Conservation (phyloP, 2,888 invertebrate species). For the Macrosoma leucophasiata region DNA sequence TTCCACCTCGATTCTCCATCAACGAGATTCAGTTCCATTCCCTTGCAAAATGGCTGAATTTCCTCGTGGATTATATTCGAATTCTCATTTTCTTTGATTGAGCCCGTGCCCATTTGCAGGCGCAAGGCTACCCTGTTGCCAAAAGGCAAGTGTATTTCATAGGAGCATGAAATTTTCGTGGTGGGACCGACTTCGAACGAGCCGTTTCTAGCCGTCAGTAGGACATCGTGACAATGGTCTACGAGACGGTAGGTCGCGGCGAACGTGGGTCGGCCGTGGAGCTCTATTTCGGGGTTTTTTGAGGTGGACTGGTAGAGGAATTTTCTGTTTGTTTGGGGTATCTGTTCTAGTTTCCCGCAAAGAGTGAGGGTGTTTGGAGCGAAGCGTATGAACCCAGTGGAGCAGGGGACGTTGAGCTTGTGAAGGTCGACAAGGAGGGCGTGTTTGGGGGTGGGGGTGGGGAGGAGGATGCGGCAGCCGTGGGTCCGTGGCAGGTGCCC, state of each 20-base stretch:
- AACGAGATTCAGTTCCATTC: constrained; percentile 73
- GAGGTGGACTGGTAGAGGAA: constrained; percentile 72
- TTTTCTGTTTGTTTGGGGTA: constrained; percentile 73
- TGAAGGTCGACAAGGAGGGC: constrained; percentile 80
- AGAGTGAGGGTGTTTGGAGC: constrained; percentile 66
- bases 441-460: constrained; percentile 52
- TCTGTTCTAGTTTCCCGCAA: constrained; percentile 84
- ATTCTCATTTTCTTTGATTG: constrained; percentile 47
- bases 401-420: constrained; percentile 82
- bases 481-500: constrained; percentile 67
- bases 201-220: constrained; percentile 78
- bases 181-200: constrained; percentile 79
- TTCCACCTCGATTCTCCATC: constrained; percentile 76
- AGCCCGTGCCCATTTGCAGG: constrained; percentile 74
- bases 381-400: constrained; percentile 76
- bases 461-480: constrained; percentile 75
- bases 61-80: constrained; percentile 58
- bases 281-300: constrained; percentile 69
- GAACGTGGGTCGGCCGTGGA: constrained; percentile 80
- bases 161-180: constrained; percentile 78
- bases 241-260: constrained; percentile 79
- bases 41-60: constrained; percentile 61
- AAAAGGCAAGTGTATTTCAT: constrained; percentile 81
- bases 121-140: constrained; percentile 80
- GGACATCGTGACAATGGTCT: constrained; percentile 83